Percentiles rank a stretch among this genome's conserved stretches.
Conservation (phyloP, 2,888 invertebrate species). For the Yponomeuta evonymella region DNA sequence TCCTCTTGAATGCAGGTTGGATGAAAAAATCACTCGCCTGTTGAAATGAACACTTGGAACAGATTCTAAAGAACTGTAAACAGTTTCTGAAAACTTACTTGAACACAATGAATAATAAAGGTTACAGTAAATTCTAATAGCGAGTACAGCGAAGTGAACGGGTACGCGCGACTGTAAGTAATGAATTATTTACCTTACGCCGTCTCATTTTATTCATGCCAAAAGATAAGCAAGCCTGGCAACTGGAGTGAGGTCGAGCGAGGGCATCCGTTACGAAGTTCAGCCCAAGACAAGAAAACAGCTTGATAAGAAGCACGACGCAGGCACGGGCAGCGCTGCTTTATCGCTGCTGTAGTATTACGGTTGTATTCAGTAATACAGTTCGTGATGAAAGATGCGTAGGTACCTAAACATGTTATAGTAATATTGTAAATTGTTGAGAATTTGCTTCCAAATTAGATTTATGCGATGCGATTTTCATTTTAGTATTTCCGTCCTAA, state of each 20-base stretch:
- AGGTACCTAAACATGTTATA: not conserved
- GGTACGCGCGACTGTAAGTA: slow-evolving; percentile 49
- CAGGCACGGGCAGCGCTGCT: slow-evolving; percentile 54
- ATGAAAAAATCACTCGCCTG: slow-evolving; percentile 60
- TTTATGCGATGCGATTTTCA: no score
- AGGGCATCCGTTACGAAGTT: slow-evolving; percentile 66
- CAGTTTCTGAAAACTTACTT: not conserved
- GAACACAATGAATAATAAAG: slow-evolving; percentile 15
- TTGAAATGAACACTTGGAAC: slow-evolving; percentile 36
- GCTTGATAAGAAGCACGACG: slow-evolving; percentile 67
- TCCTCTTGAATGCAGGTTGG: slow-evolving; percentile 72
- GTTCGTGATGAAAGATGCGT: not conserved
- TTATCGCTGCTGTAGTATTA: slow-evolving; percentile 35
- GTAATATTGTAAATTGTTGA: no score
- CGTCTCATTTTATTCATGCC: slow-evolving; percentile 66
- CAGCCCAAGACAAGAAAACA: slow-evolving; percentile 61
- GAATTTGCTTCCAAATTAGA: no score
- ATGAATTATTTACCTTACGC: slow-evolving; percentile 58
- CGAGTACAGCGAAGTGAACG: slow-evolving; percentile 28
- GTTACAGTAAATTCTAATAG: slow-evolving; percentile 20
- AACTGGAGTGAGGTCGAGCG: slow-evolving; percentile 62
- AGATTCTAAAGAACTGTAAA: not conserved
- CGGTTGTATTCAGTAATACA: not conserved
- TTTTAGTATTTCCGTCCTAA: no score
- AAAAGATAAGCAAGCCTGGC: slow-evolving; percentile 66